phyloP scores from a whole-genome alignment of 2,797 vertebrate genomes.

The Dallia pectoralis region DNA sequence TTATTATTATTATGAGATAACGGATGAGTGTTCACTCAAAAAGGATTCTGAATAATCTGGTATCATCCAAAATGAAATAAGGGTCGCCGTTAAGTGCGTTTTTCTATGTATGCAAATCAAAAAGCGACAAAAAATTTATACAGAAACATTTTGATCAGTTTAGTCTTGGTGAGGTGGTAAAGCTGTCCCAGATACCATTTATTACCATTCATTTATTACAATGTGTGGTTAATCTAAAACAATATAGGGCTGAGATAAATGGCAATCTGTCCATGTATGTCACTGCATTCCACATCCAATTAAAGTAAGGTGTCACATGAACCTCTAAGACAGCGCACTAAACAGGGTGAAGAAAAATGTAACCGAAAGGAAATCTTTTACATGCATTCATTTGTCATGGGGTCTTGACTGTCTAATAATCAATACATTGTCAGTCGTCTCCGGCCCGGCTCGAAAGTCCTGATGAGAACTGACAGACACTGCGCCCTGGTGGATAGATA shows the following conservation, averaged over 20 bases:
- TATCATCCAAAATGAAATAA: background rate
- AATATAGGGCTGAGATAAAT: background rate
- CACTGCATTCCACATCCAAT: background rate
- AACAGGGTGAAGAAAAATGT: background rate
- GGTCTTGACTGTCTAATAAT: background rate
- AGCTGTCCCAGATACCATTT: background rate
- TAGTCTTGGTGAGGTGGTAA: background rate
- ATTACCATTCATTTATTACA: background rate
- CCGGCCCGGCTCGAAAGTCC: background rate
- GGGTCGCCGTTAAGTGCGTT: background rate
- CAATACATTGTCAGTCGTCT: background rate
- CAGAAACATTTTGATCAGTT: background rate
- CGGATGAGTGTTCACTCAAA: background rate
- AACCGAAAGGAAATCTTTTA: background rate
- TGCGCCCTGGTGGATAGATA: constrained; percentile 48
- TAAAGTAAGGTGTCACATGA: background rate
- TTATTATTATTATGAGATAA: background rate
- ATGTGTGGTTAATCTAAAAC: background rate
- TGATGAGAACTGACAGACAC: constrained; percentile 1
- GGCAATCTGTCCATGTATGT: background rate
- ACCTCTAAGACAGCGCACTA: background rate
- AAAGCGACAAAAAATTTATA: background rate
- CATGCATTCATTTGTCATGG: background rate
- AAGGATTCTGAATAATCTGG: background rate
- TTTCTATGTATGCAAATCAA: background rate